Conservation (phyloP, 2,797 vertebrate species). For the Carcharodon carcharias region DNA sequence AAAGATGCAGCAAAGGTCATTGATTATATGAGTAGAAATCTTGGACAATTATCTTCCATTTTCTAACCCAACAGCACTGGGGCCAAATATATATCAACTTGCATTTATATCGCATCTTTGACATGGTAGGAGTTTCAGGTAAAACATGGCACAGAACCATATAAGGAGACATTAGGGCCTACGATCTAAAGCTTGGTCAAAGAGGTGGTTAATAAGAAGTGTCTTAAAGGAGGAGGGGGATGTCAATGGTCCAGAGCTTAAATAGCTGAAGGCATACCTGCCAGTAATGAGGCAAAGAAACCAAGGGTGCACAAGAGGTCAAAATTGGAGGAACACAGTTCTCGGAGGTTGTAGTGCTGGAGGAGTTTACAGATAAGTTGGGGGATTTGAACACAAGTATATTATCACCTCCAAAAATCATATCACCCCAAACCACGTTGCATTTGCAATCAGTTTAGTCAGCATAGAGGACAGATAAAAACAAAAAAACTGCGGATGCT, state of each 20-base stretch:
- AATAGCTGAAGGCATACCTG: too few relatives aligned
- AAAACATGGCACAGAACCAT: not conserved
- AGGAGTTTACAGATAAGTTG: not conserved
- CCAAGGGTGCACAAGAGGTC: too few relatives aligned
- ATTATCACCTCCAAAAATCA: not conserved
- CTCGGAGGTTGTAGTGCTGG: not conserved
- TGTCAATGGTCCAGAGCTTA: too few relatives aligned
- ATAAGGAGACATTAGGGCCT: not conserved
- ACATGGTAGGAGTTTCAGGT: not conserved
- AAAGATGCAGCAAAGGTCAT: too few relatives aligned
- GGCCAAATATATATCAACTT: not conserved
- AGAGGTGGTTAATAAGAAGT: too few relatives aligned
- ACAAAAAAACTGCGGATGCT: too few relatives aligned
- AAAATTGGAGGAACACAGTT: too few relatives aligned
- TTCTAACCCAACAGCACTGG: not conserved
- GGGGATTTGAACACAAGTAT: not conserved
- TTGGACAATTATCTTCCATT: not conserved
- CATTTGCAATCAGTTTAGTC: not conserved
- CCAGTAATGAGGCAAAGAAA: too few relatives aligned
- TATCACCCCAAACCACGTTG: not conserved
- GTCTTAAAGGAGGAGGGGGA: too few relatives aligned
- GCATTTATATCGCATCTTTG: not conserved
- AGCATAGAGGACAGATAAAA: not conserved
- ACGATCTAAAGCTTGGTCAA: too few relatives aligned
- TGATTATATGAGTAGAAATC: not conserved